Evolutionary conservation across 2,888 invertebrate genomes (phyloP).

Genomic region (Polydrusus cervinus): DNA sequence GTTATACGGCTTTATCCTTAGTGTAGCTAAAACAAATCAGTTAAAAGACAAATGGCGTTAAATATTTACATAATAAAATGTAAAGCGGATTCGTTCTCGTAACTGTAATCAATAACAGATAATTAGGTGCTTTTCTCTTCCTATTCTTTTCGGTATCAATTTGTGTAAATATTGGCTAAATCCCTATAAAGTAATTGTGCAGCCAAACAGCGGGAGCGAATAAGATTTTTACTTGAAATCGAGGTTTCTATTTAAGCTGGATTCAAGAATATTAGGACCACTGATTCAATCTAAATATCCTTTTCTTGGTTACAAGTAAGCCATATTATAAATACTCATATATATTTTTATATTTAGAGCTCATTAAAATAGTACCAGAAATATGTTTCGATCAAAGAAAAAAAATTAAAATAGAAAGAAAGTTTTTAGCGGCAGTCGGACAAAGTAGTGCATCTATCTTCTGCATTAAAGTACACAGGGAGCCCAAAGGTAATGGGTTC

Average conservation of each 20-base stretch:
- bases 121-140: constrained; percentile 38
- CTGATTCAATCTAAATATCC: constrained; percentile 15
- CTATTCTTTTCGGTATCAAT: constrained; percentile 42
- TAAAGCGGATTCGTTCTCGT: constrained; percentile 23
- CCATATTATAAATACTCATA: too few species aligned
- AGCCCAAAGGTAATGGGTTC: too few species aligned
- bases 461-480: too few species aligned
- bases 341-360: too few species aligned
- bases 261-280: constrained; percentile 23
- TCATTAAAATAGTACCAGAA: too few species aligned
- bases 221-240: constrained; percentile 32
- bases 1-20: too few species aligned
- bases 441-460: too few species aligned
- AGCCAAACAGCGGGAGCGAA: constrained; percentile 25
- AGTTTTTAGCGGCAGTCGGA: too few species aligned
- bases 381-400: too few species aligned
- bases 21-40: neutral
- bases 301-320: constrained; percentile 15
- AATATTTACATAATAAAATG: constrained; percentile 25
- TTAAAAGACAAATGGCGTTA: neutral
- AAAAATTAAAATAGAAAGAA: too few species aligned
- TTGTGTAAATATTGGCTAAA: constrained; percentile 43
- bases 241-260: constrained; percentile 31
- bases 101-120: constrained; percentile 38
- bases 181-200: constrained; percentile 39